phyloP scores from a whole-genome alignment of 2,797 vertebrate species.

The Miichthys miiuy region DNA sequence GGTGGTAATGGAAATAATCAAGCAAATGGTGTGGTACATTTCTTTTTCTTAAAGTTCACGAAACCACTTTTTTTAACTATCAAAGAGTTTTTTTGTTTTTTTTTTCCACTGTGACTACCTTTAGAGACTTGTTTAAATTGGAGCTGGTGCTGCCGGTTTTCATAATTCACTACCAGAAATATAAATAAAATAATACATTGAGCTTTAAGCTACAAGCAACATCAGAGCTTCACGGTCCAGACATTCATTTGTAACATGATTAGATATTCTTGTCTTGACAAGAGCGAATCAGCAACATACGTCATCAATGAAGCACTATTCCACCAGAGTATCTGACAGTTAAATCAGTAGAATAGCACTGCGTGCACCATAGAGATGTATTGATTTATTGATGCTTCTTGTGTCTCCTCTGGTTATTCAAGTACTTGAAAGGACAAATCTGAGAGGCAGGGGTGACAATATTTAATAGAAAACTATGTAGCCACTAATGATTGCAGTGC shows the following conservation, averaged over 20 bases:
- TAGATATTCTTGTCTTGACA: constrained; percentile 6
- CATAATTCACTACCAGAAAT: constrained; percentile 8
- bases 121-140: constrained; percentile 30
- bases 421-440: constrained; percentile 46
- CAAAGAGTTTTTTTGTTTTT: not conserved
- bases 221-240: not conserved
- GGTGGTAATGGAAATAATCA: constrained; percentile 71
- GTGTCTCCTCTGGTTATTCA: constrained; percentile 41
- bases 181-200: not conserved
- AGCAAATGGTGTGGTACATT: constrained; percentile 51
- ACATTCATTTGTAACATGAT: not conserved
- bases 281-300: constrained; percentile 27
- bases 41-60: constrained; percentile 43
- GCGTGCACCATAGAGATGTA: constrained; percentile 45
- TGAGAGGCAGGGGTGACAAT: constrained; percentile 23
- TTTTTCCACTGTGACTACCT: constrained; percentile 25
- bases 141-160: constrained; percentile 6
- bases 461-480: constrained; percentile 31
- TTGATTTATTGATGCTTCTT: constrained; percentile 57
- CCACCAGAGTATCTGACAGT: constrained; percentile 26
- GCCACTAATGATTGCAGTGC: constrained; percentile 19
- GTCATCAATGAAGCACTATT: constrained; percentile 26
- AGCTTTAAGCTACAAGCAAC: not conserved
- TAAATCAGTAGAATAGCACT: constrained; percentile 25
- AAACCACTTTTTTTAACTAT: constrained; percentile 41